A percentile compares a stretch with the other conserved stretches of the same genome.
Evolutionary conservation across 2,113 vertebrate species (phyloP).

Genomic region (Peromyscus maniculatus): DNA sequence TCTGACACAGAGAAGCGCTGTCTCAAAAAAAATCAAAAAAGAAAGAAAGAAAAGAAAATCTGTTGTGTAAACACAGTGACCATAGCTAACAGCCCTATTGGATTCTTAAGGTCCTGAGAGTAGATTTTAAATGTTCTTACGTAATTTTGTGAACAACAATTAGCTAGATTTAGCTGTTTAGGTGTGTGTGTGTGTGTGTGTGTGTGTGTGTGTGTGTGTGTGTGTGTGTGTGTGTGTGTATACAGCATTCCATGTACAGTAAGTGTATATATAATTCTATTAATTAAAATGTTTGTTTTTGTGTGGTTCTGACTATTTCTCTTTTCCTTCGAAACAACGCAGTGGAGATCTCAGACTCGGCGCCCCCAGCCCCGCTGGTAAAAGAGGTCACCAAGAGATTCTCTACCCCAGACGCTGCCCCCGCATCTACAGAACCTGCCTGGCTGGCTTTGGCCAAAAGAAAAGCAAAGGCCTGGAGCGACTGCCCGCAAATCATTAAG

Average conservation of each 20-base stretch:
- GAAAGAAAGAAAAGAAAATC: no score
- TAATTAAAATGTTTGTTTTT: background rate
- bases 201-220: background rate
- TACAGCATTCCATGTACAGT: background rate
- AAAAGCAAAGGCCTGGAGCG: conserved; percentile 99
- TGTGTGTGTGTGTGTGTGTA: background rate
- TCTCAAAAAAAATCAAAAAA: background rate
- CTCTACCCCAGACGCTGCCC: conserved; percentile 93
- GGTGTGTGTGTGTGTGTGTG: background rate
- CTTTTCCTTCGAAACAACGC: conserved; percentile 58
- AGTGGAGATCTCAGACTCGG: conserved; percentile 97
- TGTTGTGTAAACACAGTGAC: no score
- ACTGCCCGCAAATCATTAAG: conserved; percentile 99
- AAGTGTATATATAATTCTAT: background rate
- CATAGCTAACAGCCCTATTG: no score
- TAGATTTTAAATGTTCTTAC: background rate
- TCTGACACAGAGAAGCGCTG: background rate
- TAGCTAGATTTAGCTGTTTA: background rate
- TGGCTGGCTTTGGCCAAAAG: conserved; percentile 98
- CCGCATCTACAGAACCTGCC: conserved; percentile 97
- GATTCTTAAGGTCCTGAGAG: background rate
- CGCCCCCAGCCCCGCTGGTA: conserved; percentile 90
- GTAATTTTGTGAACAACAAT: background rate
- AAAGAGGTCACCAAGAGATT: conserved; percentile 97
- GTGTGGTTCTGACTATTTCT: conserved; percentile 17